Evolutionary conservation across 2,113 vertebrate genomes (phyloP).

Genomic region (Megaleporinus macrocephalus): DNA sequence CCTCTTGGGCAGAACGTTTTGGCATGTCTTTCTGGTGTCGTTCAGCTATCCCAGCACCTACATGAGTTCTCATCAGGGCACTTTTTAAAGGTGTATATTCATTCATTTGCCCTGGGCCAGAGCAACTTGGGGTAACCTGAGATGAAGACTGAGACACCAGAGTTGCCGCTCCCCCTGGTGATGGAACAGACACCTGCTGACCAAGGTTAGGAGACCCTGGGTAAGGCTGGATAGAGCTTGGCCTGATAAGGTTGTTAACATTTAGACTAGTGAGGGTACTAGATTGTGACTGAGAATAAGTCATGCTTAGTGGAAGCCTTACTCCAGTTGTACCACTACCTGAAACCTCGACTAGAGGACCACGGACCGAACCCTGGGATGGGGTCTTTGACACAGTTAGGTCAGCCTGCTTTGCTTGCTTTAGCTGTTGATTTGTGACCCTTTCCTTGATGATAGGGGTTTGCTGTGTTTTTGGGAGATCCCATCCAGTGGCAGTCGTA

Average conservation of each 20-base stretch:
- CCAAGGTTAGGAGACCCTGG: slow-evolving; percentile 81
- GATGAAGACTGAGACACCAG: slow-evolving; percentile 78
- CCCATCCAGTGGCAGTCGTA: slow-evolving; percentile 72
- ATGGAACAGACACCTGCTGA: slow-evolving; percentile 81
- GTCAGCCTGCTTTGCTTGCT: slow-evolving; percentile 74
- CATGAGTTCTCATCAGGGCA: slow-evolving; percentile 76
- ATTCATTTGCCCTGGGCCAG: slow-evolving; percentile 77
- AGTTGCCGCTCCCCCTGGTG: slow-evolving; percentile 71
- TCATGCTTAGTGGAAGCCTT: slow-evolving; percentile 78
- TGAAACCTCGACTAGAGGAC: slow-evolving; percentile 76
- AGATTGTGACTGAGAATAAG: slow-evolving; percentile 78
- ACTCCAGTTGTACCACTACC: slow-evolving; percentile 76
- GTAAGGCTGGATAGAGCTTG: slow-evolving; percentile 83
- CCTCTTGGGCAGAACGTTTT: slow-evolving; percentile 90
- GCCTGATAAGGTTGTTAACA: slow-evolving; percentile 91
- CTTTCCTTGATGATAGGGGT: slow-evolving; percentile 73
- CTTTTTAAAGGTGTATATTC: slow-evolving; percentile 85
- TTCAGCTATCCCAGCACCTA: slow-evolving; percentile 76
- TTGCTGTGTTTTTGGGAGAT: slow-evolving; percentile 72
- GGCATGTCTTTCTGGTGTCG: slow-evolving; percentile 87
- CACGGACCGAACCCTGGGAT: slow-evolving; percentile 73
- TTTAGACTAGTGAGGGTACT: slow-evolving; percentile 87
- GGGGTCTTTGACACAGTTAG: slow-evolving; percentile 67
- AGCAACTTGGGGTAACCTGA: slow-evolving; percentile 78
- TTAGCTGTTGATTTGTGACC: slow-evolving; percentile 65